Percentiles rank a stretch among this genome's conserved stretches.
Evolutionary conservation across 2,888 invertebrate species (phyloP).

Genomic region (Plagodis dolabraria): DNA sequence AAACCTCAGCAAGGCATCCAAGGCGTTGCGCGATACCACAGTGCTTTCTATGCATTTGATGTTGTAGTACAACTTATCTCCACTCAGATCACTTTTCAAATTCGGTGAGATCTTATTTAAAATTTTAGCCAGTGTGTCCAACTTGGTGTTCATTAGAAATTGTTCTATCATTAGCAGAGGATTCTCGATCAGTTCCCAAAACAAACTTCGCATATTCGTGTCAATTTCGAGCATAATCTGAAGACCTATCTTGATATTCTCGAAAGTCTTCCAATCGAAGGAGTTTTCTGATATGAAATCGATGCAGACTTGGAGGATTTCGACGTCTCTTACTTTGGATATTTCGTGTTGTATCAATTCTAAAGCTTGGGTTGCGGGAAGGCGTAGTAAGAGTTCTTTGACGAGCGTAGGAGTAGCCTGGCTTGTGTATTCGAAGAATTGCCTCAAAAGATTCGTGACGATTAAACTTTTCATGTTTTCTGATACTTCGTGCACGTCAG

Average conservation of each 20-base stretch:
- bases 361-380: constrained; percentile 85
- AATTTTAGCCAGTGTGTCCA: constrained; percentile 87
- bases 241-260: constrained; percentile 87
- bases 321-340: constrained; percentile 85
- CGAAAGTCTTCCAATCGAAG: constrained; percentile 79
- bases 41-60: constrained; percentile 83
- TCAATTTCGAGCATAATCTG: constrained; percentile 87
- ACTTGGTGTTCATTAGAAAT: constrained; percentile 93
- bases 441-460: constrained; percentile 80
- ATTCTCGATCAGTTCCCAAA: constrained; percentile 87
- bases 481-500: constrained; percentile 86
- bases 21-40: constrained; percentile 84
- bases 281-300: constrained; percentile 85
- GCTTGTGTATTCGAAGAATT: constrained; percentile 82
- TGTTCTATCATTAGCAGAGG: constrained; percentile 93
- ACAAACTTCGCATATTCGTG: constrained; percentile 80
- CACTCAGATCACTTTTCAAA: constrained; percentile 67
- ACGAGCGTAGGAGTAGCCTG: constrained; percentile 72
- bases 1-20: constrained; percentile 88
- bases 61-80: constrained; percentile 86
- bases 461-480: constrained; percentile 83
- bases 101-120: constrained; percentile 83
- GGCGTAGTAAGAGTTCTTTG: constrained; percentile 83
- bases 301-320: constrained; percentile 86
- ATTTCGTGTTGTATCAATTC: constrained; percentile 87